Percentiles rank a stretch among this genome's conserved stretches.
Evolutionary conservation across 1,140 invertebrate species (phyloP).

Genomic region (Rhagoletis pomonella): DNA sequence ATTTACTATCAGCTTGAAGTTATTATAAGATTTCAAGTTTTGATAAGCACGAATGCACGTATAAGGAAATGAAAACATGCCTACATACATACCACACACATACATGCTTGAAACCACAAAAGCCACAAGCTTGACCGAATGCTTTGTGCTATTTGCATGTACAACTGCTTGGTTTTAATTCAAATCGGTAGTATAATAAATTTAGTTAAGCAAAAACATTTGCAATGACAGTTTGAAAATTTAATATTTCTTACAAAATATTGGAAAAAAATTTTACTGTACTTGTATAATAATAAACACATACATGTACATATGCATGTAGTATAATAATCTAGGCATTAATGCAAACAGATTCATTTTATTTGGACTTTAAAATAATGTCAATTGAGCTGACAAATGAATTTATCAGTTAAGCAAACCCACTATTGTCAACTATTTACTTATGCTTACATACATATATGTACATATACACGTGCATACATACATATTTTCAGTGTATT

Average conservation of each 20-base stretch:
- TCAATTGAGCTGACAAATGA: neutral
- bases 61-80: too few relatives aligned
- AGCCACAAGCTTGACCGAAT: neutral
- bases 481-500: neutral
- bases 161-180: neutral
- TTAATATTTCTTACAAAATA: neutral
- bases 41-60: too few relatives aligned
- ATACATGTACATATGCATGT: neutral
- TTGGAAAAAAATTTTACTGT: neutral
- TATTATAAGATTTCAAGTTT: too few relatives aligned
- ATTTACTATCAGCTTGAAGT: too few relatives aligned
- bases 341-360: neutral
- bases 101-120: neutral
- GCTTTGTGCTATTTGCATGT: neutral
- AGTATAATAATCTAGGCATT: neutral
- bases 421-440: neutral
- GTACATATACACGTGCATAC: neutral
- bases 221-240: conserved; percentile 2
- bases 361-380: neutral
- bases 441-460: neutral
- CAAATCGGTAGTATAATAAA: conserved; percentile 3
- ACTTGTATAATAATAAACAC: neutral
- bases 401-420: neutral
- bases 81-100: too few relatives aligned
- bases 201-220: neutral